These are phyloP conservation scores for Drosophila dunni DNA, from an alignment of 1,140 invertebrate species.

Conservation along the genomic window DNA sequence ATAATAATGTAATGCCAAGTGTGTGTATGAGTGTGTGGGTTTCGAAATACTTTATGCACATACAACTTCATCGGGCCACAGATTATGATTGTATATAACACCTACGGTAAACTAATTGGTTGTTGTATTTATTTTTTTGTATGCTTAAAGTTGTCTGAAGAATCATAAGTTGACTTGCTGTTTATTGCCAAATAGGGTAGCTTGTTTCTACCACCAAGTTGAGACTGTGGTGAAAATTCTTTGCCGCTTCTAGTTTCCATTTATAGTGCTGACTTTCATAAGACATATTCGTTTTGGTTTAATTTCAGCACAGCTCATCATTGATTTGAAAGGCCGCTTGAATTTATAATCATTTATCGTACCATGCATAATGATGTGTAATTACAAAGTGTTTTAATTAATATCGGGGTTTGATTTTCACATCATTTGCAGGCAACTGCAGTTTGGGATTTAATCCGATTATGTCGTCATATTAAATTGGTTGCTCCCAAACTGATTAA, in stretches of 20 bases:
- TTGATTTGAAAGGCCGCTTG: conserved; percentile 5
- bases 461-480: conserved; percentile 41
- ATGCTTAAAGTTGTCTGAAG: not conserved
- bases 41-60: not conserved
- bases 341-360: conserved; percentile 10
- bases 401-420: conserved; percentile 6
- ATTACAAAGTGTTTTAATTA: conserved; percentile 17
- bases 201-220: conserved; percentile 12
- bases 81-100: conserved; percentile 21
- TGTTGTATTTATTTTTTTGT: not conserved
- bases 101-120: conserved; percentile 14
- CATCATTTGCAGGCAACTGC: not conserved
- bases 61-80: conserved; percentile 3
- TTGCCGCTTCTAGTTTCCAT: conserved; percentile 39
- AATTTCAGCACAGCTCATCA: conserved; percentile 1
- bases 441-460: conserved; percentile 30
- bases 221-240: conserved; percentile 24
- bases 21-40: not conserved
- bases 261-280: conserved; percentile 15
- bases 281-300: conserved; percentile 12
- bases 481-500: conserved; percentile 8
- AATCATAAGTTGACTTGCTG: conserved; percentile 20
- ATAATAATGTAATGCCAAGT: conserved; percentile 3
- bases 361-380: conserved; percentile 22
- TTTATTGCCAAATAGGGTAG: conserved; percentile 25